These are phyloP conservation scores for Mormyrus proboscirostris DNA, from an alignment of 2,797 vertebrate genomes.

Conservation along the genomic window DNA sequence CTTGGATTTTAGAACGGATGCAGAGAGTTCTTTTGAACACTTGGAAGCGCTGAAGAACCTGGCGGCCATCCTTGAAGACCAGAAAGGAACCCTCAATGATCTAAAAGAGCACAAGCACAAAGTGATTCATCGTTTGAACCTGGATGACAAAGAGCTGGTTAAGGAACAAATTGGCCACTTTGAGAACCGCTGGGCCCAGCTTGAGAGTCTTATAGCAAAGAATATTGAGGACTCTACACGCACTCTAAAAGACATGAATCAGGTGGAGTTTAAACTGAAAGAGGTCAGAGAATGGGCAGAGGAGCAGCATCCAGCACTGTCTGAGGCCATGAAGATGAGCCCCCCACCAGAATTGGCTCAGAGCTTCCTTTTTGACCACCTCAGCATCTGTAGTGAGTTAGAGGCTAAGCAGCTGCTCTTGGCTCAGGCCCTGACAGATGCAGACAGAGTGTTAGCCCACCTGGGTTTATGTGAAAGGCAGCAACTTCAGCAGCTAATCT, in stretches of 20 bases:
- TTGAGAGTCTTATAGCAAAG: conserved; percentile 77
- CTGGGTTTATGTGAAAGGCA: conserved; percentile 86
- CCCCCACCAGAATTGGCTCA: conserved; percentile 84
- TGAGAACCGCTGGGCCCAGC: conserved; percentile 84
- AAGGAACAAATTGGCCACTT: conserved; percentile 87
- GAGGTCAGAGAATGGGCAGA: conserved; percentile 88
- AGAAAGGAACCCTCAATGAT: conserved; percentile 75
- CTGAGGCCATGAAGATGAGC: conserved; percentile 77
- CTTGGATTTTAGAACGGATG: conserved; percentile 70
- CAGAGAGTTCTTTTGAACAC: conserved; percentile 83
- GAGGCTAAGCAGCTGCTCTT: conserved; percentile 83
- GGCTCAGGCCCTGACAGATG: conserved; percentile 74
- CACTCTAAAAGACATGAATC: conserved; percentile 75
- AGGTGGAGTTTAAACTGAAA: conserved; percentile 72
- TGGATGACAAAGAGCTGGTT: conserved; percentile 85
- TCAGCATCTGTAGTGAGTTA: conserved; percentile 83
- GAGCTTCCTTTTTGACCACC: conserved; percentile 83
- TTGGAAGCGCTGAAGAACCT: conserved; percentile 83
- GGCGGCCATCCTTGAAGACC: conserved; percentile 75
- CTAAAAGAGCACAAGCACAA: conserved; percentile 83
- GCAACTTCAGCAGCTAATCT: conserved; percentile 74
- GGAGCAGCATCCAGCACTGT: conserved; percentile 73
- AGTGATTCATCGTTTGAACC: conserved; percentile 75
- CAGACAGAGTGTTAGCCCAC: conserved; percentile 73
- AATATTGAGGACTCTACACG: conserved; percentile 80